Base-by-base conservation (phyloP, 2,888 invertebrate species). In the Schizaphis graminum region DNA sequence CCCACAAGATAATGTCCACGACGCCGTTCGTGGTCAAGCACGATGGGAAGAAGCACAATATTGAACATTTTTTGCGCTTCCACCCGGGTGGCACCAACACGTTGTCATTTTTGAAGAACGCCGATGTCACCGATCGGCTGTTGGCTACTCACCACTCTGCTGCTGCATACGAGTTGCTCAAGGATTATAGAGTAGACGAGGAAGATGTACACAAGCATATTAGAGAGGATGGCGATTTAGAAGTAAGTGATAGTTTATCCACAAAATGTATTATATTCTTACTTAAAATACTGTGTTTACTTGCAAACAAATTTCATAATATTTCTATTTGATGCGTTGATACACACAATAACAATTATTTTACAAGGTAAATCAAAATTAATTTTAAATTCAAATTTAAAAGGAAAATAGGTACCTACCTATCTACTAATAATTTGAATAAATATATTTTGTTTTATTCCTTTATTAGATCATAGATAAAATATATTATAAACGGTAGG, bases 31-130 rank as follows among this genome's bases (percentile, higher is more conserved):
- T 96, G 26, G 96, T 96, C 5, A 96, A 95, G 47, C 96, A 96
- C 95, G 95, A 95, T 21, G 96, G 96, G 21, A 96, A 96, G 77
- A 96, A 96, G 91, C 98, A 98, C 96, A 97, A 98, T 95, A 96
- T 98, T 93, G 96, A 96, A 89, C 96, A 96, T 67, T 98, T 98
- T 95, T 95, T 97, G 91, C 96, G 96, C 92, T 97, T 97, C 95
- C 98, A 98, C 96, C 98, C 98, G 0, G 98, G 98, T 0, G 98
- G 98, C 0, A 95, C 97, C 0, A 97, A 97, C 95, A 97, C 97
- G 2, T 96, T 98, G 1, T 96, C 96, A 95, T 96, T 96, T n/a
- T 97, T 96, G 95, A 96, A 96, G 95, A 96, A 96, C 10, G 96
- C 96, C 95, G 96, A 96, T 92, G 96, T 97, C 61, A 95, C 96